Conservation (phyloP, 1,140 invertebrate genomes). For the Brachionus manjavacas region DNA sequence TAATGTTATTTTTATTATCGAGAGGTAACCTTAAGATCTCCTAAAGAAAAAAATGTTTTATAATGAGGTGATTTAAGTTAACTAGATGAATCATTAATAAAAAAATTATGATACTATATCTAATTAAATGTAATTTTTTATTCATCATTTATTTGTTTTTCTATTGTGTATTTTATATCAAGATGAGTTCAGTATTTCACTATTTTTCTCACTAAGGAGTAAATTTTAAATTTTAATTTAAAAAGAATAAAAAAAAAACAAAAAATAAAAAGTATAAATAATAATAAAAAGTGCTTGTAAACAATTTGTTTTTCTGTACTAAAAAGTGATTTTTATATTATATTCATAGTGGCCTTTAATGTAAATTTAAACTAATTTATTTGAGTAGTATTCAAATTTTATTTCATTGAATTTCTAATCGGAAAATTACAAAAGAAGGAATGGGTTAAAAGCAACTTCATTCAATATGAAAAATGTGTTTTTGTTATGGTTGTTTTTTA, state of each 20-base stretch:
- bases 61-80: neutral
- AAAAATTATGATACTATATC: neutral
- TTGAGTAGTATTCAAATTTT: neutral
- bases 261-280: neutral
- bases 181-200: neutral
- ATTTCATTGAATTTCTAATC: neutral
- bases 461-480: neutral
- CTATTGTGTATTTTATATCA: neutral
- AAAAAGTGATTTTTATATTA: neutral
- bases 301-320: neutral
- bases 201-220: neutral
- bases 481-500: neutral
- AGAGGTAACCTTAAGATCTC: neutral
- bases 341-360: neutral
- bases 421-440: neutral
- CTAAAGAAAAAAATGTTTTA: neutral
- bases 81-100: neutral
- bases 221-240: neutral
- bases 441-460: neutral
- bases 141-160: neutral
- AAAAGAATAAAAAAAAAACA: neutral
- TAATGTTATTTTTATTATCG: neutral
- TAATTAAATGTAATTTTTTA: too few species aligned
- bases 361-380: neutral
- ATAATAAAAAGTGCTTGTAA: neutral